These are phyloP conservation scores for Knipowitschia caucasica DNA, from an alignment of 2,797 vertebrate species.

Conservation along the genomic window DNA sequence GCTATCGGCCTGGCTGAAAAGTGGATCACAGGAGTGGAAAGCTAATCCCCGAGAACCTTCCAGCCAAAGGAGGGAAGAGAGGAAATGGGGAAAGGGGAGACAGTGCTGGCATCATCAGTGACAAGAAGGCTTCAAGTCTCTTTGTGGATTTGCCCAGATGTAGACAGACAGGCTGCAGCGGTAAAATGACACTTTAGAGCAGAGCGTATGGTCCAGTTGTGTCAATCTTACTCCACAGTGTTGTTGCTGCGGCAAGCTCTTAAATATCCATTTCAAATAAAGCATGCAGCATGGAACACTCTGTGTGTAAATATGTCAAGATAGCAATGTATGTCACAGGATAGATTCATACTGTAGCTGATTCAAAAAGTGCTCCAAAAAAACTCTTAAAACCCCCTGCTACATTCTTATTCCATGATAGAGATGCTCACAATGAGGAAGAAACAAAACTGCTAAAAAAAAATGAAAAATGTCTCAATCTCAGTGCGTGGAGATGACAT, in stretches of 20 bases:
- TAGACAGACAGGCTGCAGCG: constrained; percentile 18
- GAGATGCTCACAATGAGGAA: no score
- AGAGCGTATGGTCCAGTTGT: background rate
- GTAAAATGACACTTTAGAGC: constrained; percentile 24
- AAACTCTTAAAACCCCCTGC: no score
- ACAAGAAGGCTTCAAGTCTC: constrained; percentile 46
- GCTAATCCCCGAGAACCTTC: constrained; percentile 66
- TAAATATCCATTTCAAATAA: background rate
- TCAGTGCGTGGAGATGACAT: no score
- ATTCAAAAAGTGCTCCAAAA: no score
- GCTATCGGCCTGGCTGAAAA: constrained; percentile 65
- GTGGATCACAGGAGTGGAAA: constrained; percentile 71
- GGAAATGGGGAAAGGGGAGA: background rate
- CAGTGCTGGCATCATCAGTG: constrained; percentile 39
- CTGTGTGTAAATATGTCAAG: no score
- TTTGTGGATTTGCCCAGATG: constrained; percentile 22
- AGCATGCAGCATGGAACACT: no score
- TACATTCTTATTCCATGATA: no score
- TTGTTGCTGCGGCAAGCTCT: background rate
- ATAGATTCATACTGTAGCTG: no score
- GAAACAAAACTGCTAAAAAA: no score
- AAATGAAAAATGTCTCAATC: no score
- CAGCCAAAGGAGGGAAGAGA: constrained; percentile 35
- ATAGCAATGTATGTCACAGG: no score
- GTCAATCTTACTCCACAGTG: background rate